These are phyloP conservation scores for Metridium senile DNA, from an alignment of 92 coral and sea anemone species.

Conservation along the genomic window DNA sequence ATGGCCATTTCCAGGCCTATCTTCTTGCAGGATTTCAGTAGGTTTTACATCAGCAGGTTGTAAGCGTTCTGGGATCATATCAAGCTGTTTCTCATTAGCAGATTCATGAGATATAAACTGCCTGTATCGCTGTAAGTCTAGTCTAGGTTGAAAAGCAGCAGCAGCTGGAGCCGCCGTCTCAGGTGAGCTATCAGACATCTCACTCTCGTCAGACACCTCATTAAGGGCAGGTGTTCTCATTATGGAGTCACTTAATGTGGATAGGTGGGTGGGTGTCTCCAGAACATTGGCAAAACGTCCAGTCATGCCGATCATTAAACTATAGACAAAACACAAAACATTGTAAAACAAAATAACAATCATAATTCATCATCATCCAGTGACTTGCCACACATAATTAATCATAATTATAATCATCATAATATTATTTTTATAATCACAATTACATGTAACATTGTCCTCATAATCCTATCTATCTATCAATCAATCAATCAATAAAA, in stretches of 20 bases:
- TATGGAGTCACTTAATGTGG: constrained; percentile 83
- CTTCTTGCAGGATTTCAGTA: neutral
- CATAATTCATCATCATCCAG: too few species aligned
- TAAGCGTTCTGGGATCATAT: constrained; percentile 2
- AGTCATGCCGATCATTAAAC: neutral
- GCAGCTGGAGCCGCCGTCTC: neutral
- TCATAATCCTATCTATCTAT: too few species aligned
- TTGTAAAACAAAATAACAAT: too few species aligned
- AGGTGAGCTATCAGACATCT: constrained; percentile 12
- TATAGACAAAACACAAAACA: neutral
- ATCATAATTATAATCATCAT: too few species aligned
- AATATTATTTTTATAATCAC: too few species aligned
- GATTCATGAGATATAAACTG: constrained; percentile 67
- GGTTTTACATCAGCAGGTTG: neutral
- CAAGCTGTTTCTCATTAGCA: constrained; percentile 23
- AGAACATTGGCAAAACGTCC: constrained; percentile 68
- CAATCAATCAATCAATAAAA: too few species aligned
- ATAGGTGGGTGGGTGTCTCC: constrained; percentile 85
- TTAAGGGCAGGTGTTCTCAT: constrained; percentile 96
- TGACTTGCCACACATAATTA: too few species aligned
- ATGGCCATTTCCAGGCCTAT: too few species aligned
- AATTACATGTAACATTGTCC: too few species aligned
- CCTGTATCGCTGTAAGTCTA: constrained; percentile 77
- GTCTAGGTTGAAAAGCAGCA: constrained; percentile 63
- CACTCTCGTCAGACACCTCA: constrained; percentile 68